Evolutionary conservation across 2,797 vertebrate species (phyloP), one percentile per base, ranked within the genome.

Genomic region (Sebastes oblongus): DNA sequence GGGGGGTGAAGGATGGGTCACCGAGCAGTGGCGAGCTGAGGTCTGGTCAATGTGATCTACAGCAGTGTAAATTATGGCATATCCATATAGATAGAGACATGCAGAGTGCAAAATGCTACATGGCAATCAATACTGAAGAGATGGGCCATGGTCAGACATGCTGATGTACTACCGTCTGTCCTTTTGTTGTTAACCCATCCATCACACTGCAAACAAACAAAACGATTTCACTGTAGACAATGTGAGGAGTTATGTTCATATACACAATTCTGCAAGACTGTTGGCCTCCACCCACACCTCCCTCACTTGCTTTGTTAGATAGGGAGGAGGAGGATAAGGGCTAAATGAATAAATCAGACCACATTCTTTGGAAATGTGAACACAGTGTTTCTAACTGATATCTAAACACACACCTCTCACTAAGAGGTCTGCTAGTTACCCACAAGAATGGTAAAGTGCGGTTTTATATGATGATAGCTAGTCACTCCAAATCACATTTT

Each of bases 111-210:
- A 76, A 90, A 82, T 69, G 83, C 78, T 83, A 71, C 78, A 60
- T 87, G 84, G 72, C 81, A 82, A 80, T 90, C 86, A 86, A 89
- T 90, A 83, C 73, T 22, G 52, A 71, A 75, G 61, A 84, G 66
- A 78, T 66, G 67, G 75, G 66, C 66, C 72, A 86, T 59, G 66
- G 77, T 82, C 76, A 88, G 29, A 61, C 72, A 75, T 73, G 42
- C 66, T 75, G 75, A 83, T 36, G 56, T 2, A 13, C 30, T n/a
- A 67, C 58, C 10, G 42, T 8, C 11, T 32, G 54, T 72, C 52
- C 24, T 55, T 72, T 20, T 52, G 24, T 9, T 64, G 22, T 11
- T 24, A 67, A 80, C 8, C 27, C 66, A 65, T 85, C 75, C 62
- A 54, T 81, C 84, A 81, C 25, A 12, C 27, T 56, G n/a, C 5